Conservation (phyloP, 1,140 invertebrate species). For the Rhyacophila brunnea region DNA sequence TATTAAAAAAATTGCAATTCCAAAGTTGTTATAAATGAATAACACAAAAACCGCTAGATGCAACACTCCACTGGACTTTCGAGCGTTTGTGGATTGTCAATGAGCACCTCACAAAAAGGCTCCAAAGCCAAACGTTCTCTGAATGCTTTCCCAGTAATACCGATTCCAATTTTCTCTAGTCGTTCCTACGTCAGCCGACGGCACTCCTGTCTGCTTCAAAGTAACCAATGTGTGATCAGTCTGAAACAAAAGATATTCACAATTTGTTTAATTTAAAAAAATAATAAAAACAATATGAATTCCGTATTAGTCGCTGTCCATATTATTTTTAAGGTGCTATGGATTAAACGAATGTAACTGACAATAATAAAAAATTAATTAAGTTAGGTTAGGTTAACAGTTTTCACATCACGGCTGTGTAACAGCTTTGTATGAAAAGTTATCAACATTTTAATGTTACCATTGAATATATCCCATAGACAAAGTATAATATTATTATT, state of each 20-base stretch:
- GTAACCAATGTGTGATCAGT: constrained; percentile 79
- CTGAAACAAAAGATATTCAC: constrained; percentile 42
- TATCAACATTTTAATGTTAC: no score
- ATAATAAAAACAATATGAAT: no score
- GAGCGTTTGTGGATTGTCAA: background rate
- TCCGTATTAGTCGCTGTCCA: no score
- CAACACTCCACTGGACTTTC: background rate
- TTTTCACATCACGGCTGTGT: no score
- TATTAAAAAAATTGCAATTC: background rate
- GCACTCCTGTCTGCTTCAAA: constrained; percentile 79
- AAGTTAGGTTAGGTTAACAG: no score
- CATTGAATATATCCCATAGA: no score
- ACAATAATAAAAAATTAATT: no score
- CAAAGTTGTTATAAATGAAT: background rate
- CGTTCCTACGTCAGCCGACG: constrained; percentile 71
- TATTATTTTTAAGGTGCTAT: no score
- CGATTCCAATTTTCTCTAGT: constrained; percentile 87
- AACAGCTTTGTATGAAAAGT: no score
- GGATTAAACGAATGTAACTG: no score
- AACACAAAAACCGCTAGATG: background rate
- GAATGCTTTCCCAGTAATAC: constrained; percentile 93
- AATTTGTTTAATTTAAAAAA: no score
- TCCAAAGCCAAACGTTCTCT: constrained; percentile 89
- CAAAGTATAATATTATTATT: no score
- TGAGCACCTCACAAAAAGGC: constrained; percentile 64